These are phyloP conservation scores for Gallinago paraguaiae DNA, from an alignment of 2,113 vertebrate genomes.

Conservation along the genomic window DNA sequence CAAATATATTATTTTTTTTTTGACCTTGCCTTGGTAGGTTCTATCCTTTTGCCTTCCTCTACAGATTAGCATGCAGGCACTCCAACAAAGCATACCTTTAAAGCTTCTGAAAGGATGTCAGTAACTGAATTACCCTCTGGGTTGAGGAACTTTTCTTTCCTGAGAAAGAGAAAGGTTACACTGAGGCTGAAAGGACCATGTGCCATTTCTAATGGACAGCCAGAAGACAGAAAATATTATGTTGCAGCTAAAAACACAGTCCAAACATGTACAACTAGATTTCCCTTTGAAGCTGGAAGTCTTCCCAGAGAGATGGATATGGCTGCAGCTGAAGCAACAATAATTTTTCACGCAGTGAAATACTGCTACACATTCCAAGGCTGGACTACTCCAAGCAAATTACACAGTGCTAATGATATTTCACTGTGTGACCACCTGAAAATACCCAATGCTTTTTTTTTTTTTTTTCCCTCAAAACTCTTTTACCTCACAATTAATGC, in stretches of 20 bases:
- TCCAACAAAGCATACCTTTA: background rate
- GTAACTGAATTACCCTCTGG: background rate
- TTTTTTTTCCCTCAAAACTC: background rate
- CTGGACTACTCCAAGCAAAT: constrained; percentile 23
- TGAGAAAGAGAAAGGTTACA: background rate
- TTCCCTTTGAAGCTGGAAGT: constrained; percentile 62
- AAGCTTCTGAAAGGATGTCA: background rate
- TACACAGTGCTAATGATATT: background rate
- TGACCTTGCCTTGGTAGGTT: background rate
- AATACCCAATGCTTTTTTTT: background rate
- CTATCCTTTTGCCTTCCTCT: background rate
- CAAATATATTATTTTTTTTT: background rate
- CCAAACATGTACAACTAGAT: constrained; percentile 30
- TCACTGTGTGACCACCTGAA: background rate
- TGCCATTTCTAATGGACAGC: constrained; percentile 16
- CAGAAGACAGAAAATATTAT: constrained; percentile 39
- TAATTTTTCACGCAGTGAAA: constrained; percentile 17
- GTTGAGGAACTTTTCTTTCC: background rate
- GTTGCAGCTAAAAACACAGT: constrained; percentile 55
- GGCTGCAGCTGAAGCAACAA: constrained; percentile 68
- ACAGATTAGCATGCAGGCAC: background rate
- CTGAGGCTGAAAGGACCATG: background rate
- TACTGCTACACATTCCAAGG: constrained; percentile 23
- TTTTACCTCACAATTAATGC: background rate
- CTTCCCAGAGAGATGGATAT: constrained; percentile 43